Conservation (phyloP, 2,113 vertebrate species). For the Heptranchias perlo region DNA sequence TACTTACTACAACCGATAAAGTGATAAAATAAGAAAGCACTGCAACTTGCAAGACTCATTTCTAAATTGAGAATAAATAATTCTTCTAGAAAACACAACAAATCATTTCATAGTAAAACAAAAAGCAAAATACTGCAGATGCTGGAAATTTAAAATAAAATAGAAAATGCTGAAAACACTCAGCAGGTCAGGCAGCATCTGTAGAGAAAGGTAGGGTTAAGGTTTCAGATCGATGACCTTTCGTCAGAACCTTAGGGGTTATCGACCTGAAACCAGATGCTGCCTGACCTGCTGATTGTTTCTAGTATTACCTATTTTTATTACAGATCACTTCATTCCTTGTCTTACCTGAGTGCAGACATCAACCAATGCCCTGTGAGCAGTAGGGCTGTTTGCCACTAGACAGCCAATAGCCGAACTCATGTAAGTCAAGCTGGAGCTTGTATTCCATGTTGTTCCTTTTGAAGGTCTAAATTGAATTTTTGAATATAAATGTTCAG, state of each 20-base stretch:
- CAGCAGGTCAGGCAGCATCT: too few relatives aligned
- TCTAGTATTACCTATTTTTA: neutral
- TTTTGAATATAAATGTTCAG: slow-evolving; percentile 32
- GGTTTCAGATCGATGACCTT: neutral
- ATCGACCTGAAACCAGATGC: neutral
- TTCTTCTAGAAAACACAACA: neutral
- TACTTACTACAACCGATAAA: too few relatives aligned
- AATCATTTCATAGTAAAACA: neutral
- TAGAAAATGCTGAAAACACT: too few relatives aligned
- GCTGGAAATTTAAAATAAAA: too few relatives aligned
- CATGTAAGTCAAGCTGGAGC: slow-evolving; percentile 61
- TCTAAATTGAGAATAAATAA: neutral
- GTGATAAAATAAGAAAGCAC: neutral
- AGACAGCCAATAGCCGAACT: slow-evolving; percentile 65
- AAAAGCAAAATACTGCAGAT: neutral
- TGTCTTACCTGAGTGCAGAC: slow-evolving; percentile 65
- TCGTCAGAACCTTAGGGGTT: neutral
- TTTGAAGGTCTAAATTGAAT: slow-evolving; percentile 41
- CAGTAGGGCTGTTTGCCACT: slow-evolving; percentile 58
- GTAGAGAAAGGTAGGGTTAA: neutral
- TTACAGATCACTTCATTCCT: neutral
- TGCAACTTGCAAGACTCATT: neutral
- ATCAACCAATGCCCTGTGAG: slow-evolving; percentile 64
- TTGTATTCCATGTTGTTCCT: slow-evolving; percentile 48
- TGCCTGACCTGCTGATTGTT: neutral